These are phyloP conservation scores for Pseudomyrmex gracilis DNA, from an alignment of 1,140 invertebrate genomes.

Conservation along the genomic window DNA sequence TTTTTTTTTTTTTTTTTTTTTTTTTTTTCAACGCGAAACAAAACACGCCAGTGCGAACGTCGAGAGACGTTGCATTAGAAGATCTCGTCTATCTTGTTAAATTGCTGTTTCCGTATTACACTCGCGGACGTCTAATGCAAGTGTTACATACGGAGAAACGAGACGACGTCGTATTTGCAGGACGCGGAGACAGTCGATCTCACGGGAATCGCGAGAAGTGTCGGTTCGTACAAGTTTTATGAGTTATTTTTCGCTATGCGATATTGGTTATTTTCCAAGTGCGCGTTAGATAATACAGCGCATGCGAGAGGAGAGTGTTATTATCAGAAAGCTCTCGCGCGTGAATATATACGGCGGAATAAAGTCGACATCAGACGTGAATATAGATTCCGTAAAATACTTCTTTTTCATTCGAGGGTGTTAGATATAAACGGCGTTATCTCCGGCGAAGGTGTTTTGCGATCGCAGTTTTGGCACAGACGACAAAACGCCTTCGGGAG, in stretches of 20 bases:
- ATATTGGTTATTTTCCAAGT: constrained; percentile 28
- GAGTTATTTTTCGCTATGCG: constrained; percentile 24
- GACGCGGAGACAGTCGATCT: constrained; percentile 4
- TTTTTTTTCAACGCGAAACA: neutral
- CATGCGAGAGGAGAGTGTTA: neutral
- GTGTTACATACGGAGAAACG: neutral
- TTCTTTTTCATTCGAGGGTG: neutral
- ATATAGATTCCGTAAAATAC: constrained; percentile 32
- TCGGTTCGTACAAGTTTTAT: constrained; percentile 36
- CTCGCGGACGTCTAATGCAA: constrained; percentile 12
- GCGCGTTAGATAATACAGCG: neutral
- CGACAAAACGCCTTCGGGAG: neutral
- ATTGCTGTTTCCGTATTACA: constrained; percentile 14
- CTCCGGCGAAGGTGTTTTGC: constrained; percentile 13
- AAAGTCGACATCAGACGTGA: constrained; percentile 1
- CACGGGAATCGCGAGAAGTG: constrained; percentile 14
- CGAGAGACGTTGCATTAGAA: neutral
- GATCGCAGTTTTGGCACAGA: neutral
- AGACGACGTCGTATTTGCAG: neutral
- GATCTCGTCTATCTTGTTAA: constrained; percentile 27
- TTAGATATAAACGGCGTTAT: neutral
- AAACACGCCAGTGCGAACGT: too few species aligned
- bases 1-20: neutral
- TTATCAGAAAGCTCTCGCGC: constrained; percentile 12
- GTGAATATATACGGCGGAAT: constrained; percentile 8